Conservation (phyloP, 2,888 invertebrate species). For the Antheraea yamamai region DNA sequence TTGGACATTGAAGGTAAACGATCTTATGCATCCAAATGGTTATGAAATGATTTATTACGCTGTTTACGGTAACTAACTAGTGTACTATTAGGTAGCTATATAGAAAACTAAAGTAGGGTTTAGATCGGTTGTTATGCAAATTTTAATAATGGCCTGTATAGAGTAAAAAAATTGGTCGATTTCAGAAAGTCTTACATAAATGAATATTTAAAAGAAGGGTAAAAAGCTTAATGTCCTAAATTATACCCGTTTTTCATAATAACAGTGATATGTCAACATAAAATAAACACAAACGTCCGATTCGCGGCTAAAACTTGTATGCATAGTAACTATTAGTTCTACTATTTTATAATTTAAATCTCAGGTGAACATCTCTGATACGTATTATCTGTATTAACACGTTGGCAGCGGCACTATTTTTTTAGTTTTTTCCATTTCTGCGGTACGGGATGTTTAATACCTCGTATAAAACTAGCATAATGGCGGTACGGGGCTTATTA, state of each 20-base stretch:
- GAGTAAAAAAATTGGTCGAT: background rate
- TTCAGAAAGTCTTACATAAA: background rate
- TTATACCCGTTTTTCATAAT: background rate
- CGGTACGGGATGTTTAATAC: too few species aligned
- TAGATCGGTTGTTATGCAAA: background rate
- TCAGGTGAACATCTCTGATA: background rate
- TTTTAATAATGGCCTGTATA: background rate
- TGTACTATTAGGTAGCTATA: background rate
- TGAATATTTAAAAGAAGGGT: background rate
- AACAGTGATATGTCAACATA: background rate
- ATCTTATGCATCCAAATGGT: constrained; percentile 37
- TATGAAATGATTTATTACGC: constrained; percentile 17
- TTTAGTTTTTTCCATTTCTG: too few species aligned
- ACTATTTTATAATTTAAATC: background rate
- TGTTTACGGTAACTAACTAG: background rate
- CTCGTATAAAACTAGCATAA: too few species aligned
- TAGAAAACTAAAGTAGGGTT: background rate
- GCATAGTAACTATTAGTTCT: background rate
- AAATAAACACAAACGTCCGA: background rate
- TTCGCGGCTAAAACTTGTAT: background rate
- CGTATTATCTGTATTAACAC: too few species aligned
- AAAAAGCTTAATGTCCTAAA: background rate
- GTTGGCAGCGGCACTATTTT: too few species aligned
- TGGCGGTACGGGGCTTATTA: too few species aligned
- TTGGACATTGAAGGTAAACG: constrained; percentile 47